Evolutionary conservation across 2,888 invertebrate genomes (phyloP).

Genomic region (Lepeophtheirus nordmannii): DNA sequence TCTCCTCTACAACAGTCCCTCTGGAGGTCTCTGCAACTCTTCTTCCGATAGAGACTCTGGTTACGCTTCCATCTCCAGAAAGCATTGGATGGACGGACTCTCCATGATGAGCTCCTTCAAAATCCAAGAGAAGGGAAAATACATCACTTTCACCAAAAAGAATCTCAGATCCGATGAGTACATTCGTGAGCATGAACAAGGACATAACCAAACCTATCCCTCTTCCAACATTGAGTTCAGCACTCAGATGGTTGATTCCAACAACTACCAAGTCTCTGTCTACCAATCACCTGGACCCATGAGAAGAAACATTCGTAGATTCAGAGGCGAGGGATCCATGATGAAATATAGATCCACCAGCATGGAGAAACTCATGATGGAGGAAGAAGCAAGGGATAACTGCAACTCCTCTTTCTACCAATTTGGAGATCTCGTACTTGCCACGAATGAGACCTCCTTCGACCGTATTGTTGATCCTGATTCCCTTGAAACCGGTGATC

Average conservation of each 20-base stretch:
- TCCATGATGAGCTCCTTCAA: not conserved
- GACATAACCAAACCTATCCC: no score
- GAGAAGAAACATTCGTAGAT: no score
- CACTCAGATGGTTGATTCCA: no score
- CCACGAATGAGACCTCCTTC: conserved; percentile 35
- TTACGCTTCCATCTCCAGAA: no score
- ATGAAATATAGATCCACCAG: no score
- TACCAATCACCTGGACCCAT: no score
- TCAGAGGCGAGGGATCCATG: no score
- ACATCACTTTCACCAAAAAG: conserved; percentile 1
- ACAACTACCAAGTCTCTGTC: no score
- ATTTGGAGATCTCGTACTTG: conserved; percentile 34
- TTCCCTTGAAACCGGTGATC: conserved; percentile 33
- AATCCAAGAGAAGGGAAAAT: not conserved
- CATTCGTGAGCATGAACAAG: not conserved
- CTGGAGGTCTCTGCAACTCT: not conserved
- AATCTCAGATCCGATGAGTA: not conserved
- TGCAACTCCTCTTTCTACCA: conserved; percentile 33
- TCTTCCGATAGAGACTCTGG: not conserved
- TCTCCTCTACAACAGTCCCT: not conserved
- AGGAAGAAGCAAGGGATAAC: conserved; percentile 35
- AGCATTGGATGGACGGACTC: conserved; percentile 3
- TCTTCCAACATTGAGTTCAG: no score
- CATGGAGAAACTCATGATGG: no score
- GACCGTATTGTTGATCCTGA: conserved; percentile 35